Evolutionary conservation across 2,888 invertebrate species (phyloP), one percentile per base, ranked within the genome.

Genomic region (Isoperla grammatica): DNA sequence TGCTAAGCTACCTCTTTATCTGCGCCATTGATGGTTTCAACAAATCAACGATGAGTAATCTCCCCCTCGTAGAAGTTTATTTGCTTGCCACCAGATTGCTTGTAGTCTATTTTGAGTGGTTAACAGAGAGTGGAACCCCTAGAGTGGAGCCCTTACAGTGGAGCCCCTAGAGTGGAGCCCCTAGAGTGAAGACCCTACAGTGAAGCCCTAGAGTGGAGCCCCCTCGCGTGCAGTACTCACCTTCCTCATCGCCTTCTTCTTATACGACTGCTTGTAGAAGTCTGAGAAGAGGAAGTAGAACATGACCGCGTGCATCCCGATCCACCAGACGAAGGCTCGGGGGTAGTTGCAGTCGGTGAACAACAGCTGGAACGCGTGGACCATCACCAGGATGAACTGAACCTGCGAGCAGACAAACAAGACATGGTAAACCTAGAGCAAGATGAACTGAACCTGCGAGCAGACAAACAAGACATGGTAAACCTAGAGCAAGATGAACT

Each of bases 271-370:
- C 68, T 86, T 84, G 81, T 95, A 96, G 81, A 96, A 96, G 72
- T 90, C 85, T 1, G 88, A 87, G 82, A 96, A 96, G 57, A 96
- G 82, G 77, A 91, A 86, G 73, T 91, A 91, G 81, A 96, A 96
- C 79, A 96, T 87, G 29, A 94, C 79, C 1, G 94, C 93, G 75
- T 96, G 95, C 72, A 88, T 80, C 63, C 92, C 91, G 72, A 96
- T 96, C 85, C 88, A 91, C 86, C 89, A 92, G 64, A 88, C 88
- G 74, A 93, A 92, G 2, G 86, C 87, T 60, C 86, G 84, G 0
- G 95, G 95, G 74, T 93, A 95, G 73, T 91, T 84, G 79, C 95
- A 96, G 56, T 92, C 90, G 67, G 85, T 83, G 79, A 93, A 88
- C 66, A 95, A 78, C 58, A 95, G 80, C 73, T 92, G 91, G 84